These are phyloP conservation scores for Morone chrysops DNA, from an alignment of 2,113 vertebrate species.

Conservation along the genomic window DNA sequence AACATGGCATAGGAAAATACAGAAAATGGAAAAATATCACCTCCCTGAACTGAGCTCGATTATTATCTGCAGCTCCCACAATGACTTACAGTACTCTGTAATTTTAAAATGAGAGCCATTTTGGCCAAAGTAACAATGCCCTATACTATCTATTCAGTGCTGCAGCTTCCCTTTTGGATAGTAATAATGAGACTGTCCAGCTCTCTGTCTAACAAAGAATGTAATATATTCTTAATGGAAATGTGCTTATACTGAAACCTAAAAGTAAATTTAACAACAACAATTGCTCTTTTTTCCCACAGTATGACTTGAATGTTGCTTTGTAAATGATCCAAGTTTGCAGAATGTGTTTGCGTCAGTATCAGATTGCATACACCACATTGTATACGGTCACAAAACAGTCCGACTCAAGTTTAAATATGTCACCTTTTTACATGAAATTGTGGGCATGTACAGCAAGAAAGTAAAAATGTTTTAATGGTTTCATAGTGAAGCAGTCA, in stretches of 20 bases:
- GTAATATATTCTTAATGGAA: slow-evolving; percentile 3
- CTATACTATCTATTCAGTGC: slow-evolving; percentile 22
- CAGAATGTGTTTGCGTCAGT: not conserved
- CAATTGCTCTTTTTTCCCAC: not conserved
- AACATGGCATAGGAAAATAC: slow-evolving; percentile 39
- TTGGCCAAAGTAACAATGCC: slow-evolving; percentile 31
- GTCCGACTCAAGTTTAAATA: slow-evolving; percentile 3
- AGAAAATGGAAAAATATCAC: slow-evolving; percentile 65
- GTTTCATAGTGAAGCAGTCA: slow-evolving; percentile 10
- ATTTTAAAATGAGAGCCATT: slow-evolving; percentile 44
- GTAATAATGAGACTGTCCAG: slow-evolving; percentile 1
- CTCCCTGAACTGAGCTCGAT: slow-evolving; percentile 55
- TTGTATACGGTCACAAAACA: not conserved
- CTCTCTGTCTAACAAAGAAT: slow-evolving; percentile 8
- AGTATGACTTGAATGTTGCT: not conserved
- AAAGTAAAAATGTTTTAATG: slow-evolving; percentile 2
- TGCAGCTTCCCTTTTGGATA: slow-evolving; percentile 13
- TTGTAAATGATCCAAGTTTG: not conserved
- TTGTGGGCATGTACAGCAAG: not conserved
- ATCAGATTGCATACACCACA: not conserved
- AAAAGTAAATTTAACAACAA: not conserved
- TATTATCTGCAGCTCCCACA: slow-evolving; percentile 56
- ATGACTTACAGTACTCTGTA: slow-evolving; percentile 45
- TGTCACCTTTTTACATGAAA: slow-evolving; percentile 20
- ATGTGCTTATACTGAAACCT: not conserved